Conservation (phyloP, 2,797 vertebrate genomes). For the Helarctos malayanus region DNA sequence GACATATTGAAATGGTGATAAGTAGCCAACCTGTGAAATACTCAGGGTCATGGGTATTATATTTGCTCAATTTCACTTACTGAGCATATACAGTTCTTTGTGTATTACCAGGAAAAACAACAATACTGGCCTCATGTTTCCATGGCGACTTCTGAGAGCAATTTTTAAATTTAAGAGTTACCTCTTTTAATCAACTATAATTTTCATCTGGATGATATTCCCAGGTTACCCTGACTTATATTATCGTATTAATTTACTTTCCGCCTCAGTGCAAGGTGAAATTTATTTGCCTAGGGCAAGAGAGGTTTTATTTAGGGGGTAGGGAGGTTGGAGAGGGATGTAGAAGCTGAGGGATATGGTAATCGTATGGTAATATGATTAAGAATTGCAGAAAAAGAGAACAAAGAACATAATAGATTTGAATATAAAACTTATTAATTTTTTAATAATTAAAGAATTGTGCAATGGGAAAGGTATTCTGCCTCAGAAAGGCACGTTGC, state of each 20-base stretch:
- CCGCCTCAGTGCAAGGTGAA: conserved; percentile 45
- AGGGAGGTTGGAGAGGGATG: background rate
- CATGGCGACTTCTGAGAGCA: conserved; percentile 42
- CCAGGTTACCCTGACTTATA: conserved; percentile 14
- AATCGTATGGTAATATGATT: background rate
- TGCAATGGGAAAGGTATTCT: background rate
- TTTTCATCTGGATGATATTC: conserved; percentile 42
- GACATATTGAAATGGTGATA: conserved; percentile 41
- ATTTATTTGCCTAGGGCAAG: conserved; percentile 61
- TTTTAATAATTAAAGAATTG: background rate
- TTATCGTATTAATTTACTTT: background rate
- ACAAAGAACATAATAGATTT: conserved; percentile 40
- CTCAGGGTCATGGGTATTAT: conserved; percentile 11
- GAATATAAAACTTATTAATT: conserved; percentile 44
- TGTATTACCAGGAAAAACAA: background rate
- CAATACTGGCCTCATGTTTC: background rate
- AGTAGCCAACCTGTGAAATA: conserved; percentile 43
- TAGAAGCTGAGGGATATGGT: background rate
- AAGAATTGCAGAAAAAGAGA: conserved; percentile 29
- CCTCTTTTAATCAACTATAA: conserved; percentile 52
- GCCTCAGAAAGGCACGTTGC: conserved; percentile 56
- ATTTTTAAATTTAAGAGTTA: conserved; percentile 31
- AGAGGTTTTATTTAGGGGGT: conserved; percentile 11
- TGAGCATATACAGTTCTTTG: conserved; percentile 14
- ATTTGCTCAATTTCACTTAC: conserved; percentile 18